phyloP scores from a whole-genome alignment of 2,888 invertebrate genomes.

The Gibbula magus region DNA sequence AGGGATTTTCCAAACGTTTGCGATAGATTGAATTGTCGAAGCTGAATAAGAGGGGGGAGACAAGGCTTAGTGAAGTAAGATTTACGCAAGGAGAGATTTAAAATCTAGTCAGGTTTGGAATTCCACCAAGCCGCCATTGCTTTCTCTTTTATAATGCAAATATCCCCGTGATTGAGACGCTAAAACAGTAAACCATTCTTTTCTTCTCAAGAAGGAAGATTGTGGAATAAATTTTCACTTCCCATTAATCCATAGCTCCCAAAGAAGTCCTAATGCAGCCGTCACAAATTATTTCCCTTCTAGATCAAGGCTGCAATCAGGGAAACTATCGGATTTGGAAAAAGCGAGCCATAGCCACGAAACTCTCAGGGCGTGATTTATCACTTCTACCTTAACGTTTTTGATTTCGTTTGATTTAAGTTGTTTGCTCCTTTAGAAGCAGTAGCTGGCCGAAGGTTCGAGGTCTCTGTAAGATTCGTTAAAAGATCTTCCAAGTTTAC shows the following conservation, averaged over 20 bases:
- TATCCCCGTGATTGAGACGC: not conserved
- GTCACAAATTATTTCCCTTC: constrained; percentile 11
- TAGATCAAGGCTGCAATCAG: not conserved
- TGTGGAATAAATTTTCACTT: not conserved
- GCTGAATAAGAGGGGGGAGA: not conserved
- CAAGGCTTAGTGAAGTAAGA: not conserved
- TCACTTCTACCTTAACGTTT: not conserved
- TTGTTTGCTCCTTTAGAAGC: too few relatives aligned
- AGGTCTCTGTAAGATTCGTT: too few relatives aligned
- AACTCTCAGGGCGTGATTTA: not conserved
- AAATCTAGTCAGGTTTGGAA: constrained; percentile 11
- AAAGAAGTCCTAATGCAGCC: not conserved
- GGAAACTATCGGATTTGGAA: not conserved
- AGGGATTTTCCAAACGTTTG: constrained; percentile 1
- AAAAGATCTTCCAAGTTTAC: too few relatives aligned
- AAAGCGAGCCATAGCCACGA: not conserved
- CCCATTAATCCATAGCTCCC: constrained; percentile 1
- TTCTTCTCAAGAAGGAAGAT: not conserved
- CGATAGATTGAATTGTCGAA: not conserved
- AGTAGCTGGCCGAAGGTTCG: too few relatives aligned
- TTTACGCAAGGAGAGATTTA: constrained; percentile 5
- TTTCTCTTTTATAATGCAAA: constrained; percentile 15
- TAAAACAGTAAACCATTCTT: not conserved
- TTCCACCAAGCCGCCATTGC: not conserved
- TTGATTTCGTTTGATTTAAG: not conserved